Percentiles rank a stretch among this genome's conserved stretches.
Conservation (phyloP, 2,797 vertebrate species). For the Pterois miles region DNA sequence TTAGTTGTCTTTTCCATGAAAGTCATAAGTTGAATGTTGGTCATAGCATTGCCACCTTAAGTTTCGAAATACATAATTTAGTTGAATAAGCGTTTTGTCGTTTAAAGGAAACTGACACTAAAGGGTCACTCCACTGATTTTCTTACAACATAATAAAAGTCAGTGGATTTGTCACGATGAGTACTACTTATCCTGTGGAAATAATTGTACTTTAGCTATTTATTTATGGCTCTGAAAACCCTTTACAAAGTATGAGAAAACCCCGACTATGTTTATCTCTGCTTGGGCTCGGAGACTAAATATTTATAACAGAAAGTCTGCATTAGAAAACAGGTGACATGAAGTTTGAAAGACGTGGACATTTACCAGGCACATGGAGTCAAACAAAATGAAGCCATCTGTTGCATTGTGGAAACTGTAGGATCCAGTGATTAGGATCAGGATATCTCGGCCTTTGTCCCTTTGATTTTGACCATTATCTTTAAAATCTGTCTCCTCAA, state of each 20-base stretch:
- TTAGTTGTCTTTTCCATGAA: background rate
- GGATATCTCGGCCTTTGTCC: background rate
- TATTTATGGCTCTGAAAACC: background rate
- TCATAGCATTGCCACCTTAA: no score
- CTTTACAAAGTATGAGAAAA: background rate
- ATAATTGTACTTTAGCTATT: background rate
- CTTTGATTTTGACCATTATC: background rate
- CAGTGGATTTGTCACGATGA: background rate
- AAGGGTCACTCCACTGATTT: background rate
- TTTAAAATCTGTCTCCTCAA: background rate
- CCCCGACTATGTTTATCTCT: no score
- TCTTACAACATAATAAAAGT: background rate
- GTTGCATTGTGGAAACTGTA: background rate
- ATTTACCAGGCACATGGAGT: background rate
- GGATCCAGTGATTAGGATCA: background rate
- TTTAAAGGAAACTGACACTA: background rate
- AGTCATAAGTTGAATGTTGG: background rate
- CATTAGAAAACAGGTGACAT: background rate
- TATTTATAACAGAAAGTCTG: background rate
- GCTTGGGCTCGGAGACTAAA: background rate
- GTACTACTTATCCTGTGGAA: background rate
- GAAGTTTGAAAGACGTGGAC: background rate
- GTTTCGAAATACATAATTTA: no score
- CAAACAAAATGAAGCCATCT: background rate
- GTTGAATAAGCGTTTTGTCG: background rate